These are phyloP conservation scores for Taeniopygia guttata DNA, from an alignment of 2,797 vertebrate species.

Conservation along the genomic window DNA sequence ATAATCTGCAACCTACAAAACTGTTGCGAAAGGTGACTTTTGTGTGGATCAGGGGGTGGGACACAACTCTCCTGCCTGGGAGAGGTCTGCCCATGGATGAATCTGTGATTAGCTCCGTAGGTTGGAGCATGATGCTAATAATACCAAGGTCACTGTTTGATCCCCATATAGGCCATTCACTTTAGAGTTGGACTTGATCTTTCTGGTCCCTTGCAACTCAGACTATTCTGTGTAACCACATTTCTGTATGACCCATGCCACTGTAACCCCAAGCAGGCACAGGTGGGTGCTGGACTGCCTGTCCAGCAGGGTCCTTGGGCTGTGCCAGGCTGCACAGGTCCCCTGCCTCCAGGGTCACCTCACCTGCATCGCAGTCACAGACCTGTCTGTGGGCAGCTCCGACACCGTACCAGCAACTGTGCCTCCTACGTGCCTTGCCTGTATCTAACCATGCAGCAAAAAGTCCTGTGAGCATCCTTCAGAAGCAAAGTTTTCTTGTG, in stretches of 20 bases:
- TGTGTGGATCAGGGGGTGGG: not conserved
- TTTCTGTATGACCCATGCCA: not conserved
- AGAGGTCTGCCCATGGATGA: not conserved
- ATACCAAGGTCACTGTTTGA: not conserved
- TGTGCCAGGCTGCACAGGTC: not conserved
- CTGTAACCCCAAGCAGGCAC: rapidly evolving
- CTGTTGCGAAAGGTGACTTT: not conserved
- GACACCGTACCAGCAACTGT: rapidly evolving
- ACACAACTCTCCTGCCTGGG: not conserved
- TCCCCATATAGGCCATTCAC: too few relatives aligned
- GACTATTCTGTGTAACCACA: not conserved
- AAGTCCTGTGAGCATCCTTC: not conserved
- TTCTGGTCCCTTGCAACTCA: not conserved
- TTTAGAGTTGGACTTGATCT: rapidly evolving
- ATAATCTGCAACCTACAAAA: not conserved
- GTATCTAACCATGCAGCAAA: not conserved
- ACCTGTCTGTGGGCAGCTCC: not conserved
- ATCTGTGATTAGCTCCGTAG: not conserved
- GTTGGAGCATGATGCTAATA: not conserved
- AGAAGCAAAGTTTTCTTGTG: not conserved
- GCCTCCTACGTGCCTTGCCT: not conserved
- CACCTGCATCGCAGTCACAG: not conserved
- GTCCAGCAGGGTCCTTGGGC: not conserved
- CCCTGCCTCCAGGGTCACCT: not conserved
- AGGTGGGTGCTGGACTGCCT: not conserved